Evolutionary conservation across 2,888 invertebrate genomes (phyloP).

Genomic region (Drosophila limbata): DNA sequence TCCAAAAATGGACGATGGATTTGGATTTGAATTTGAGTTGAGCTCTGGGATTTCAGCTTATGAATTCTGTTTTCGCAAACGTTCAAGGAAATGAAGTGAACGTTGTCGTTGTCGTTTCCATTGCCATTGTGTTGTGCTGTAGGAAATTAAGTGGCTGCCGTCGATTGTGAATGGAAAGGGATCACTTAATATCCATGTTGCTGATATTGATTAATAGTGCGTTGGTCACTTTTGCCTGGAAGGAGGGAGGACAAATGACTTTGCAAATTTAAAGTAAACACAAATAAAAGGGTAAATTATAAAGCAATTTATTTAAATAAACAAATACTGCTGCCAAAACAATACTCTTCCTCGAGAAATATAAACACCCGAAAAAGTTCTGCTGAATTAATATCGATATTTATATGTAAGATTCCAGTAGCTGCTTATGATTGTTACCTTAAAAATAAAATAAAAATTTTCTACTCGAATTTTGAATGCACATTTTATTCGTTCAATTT

Average conservation of each 20-base stretch:
- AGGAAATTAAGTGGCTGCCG: constrained; percentile 69
- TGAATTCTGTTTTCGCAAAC: constrained; percentile 54
- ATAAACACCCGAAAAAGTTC: background rate
- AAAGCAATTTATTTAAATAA: constrained; percentile 15
- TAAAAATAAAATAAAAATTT: too few species aligned
- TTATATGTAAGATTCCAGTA: too few species aligned
- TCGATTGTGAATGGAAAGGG: constrained; percentile 26
- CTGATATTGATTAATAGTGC: constrained; percentile 47
- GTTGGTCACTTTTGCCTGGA: background rate
- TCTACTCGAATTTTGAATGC: too few species aligned
- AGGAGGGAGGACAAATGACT: constrained; percentile 1
- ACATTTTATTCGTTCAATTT: too few species aligned
- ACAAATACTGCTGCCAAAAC: constrained; percentile 3
- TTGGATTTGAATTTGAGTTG: constrained; percentile 4
- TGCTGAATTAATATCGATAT: background rate
- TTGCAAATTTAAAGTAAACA: constrained; percentile 5
- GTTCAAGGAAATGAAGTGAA: constrained; percentile 62
- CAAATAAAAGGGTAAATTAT: background rate
- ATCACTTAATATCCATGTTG: constrained; percentile 22
- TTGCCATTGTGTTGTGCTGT: constrained; percentile 14
- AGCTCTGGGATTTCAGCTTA: constrained; percentile 21
- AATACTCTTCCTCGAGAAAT: background rate
- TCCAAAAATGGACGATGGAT: constrained; percentile 45
- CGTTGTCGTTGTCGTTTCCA: constrained; percentile 4
- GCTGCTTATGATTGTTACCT: too few species aligned